A percentile compares a stretch with the other conserved stretches of the same genome.
Conservation (phyloP, 1,140 invertebrate species). For the Trichonephila clavipes region DNA sequence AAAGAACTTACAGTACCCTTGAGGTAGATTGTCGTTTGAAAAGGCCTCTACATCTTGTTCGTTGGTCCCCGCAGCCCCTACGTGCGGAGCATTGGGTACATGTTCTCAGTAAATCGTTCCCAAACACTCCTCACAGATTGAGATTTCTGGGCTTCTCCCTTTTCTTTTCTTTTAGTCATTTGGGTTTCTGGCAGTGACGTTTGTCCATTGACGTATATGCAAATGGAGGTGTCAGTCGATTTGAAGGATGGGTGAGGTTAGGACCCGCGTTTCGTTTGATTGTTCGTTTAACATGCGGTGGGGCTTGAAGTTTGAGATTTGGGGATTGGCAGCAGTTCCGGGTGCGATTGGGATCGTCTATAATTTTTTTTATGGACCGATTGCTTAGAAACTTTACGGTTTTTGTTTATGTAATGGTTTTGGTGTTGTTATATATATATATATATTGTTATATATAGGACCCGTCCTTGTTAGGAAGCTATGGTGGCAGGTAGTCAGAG, state of each 20-base stretch:
- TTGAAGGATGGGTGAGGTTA: conserved; percentile 5
- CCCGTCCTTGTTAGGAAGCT: no score
- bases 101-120: neutral
- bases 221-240: conserved; percentile 10
- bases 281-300: neutral
- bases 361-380: neutral
- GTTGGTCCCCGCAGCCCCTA: neutral
- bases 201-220: neutral
- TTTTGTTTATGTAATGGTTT: no score
- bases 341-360: neutral
- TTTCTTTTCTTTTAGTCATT: neutral
- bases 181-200: neutral
- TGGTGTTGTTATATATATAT: no score
- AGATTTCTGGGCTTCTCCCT: neutral
- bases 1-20: conserved; percentile 14
- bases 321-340: neutral
- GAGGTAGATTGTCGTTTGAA: conserved; percentile 17
- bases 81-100: conserved; percentile 13
- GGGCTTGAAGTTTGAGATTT: neutral
- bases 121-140: neutral
- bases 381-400: no score
- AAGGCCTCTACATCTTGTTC: conserved; percentile 13
- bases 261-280: neutral
- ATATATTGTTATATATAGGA: no score
- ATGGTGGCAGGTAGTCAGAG: no score